These are phyloP conservation scores for Leucopternis melanops DNA, from an alignment of 2,113 vertebrate species.

Conservation along the genomic window DNA sequence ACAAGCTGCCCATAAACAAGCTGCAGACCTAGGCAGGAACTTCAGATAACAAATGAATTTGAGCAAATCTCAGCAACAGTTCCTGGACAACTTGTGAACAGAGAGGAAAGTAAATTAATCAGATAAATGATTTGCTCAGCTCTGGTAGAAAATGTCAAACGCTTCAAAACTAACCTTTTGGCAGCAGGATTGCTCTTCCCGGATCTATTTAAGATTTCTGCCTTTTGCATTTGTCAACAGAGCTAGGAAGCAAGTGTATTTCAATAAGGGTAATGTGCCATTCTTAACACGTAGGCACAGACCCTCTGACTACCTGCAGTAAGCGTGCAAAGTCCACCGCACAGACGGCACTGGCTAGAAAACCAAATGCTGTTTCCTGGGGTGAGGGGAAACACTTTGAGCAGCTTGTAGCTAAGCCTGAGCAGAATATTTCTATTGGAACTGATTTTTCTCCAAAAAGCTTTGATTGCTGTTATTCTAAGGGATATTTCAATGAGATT, in stretches of 20 bases:
- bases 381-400: background rate
- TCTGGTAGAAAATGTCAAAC: constrained; percentile 50
- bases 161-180: constrained; percentile 55
- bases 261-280: background rate
- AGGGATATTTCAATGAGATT: background rate
- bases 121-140: constrained; percentile 59
- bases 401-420: background rate
- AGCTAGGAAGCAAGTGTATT: background rate
- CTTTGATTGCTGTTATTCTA: background rate
- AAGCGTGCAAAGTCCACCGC: accelerated
- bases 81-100: background rate
- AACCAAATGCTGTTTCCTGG: background rate
- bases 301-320: background rate
- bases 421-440: background rate
- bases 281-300: background rate
- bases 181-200: constrained; percentile 32
- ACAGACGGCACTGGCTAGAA: background rate
- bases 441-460: background rate
- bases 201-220: constrained; percentile 43
- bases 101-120: constrained; percentile 55
- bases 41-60: constrained; percentile 44
- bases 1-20: constrained; percentile 3
- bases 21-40: constrained; percentile 6
- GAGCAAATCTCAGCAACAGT: constrained; percentile 45
- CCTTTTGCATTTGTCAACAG: constrained; percentile 39